Evolutionary conservation across 1,140 invertebrate species (phyloP).

Genomic region (Lucilia sericata): DNA sequence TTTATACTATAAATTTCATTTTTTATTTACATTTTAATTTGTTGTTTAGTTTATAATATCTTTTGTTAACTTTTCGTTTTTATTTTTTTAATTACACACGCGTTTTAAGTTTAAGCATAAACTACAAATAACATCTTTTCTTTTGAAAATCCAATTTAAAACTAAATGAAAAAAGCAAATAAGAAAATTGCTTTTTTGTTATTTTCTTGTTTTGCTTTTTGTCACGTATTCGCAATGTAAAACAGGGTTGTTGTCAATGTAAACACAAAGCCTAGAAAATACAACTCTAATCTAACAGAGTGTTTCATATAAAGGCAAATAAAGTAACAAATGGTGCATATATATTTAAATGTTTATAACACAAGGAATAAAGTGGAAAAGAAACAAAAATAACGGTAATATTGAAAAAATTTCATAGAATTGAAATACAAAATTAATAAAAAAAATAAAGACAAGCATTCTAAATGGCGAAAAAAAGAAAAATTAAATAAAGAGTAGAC

Average conservation of each 20-base stretch:
- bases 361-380: not conserved
- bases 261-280: not conserved
- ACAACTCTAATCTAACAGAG: not conserved
- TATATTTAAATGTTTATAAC: not conserved
- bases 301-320: not conserved
- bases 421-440: too few species aligned
- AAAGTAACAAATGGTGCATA: too few species aligned
- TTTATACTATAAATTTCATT: not conserved
- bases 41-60: not conserved
- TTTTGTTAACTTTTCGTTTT: not conserved
- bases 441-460: too few species aligned
- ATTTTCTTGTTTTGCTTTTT: not conserved
- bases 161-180: conserved; percentile 12
- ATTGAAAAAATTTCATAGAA: too few species aligned
- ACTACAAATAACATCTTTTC: not conserved
- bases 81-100: not conserved
- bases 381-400: too few species aligned
- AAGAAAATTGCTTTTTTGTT: not conserved
- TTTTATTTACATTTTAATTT: not conserved
- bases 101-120: not conserved
- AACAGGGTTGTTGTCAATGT: not conserved
- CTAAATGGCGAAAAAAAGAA: too few species aligned
- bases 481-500: too few species aligned
- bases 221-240: not conserved
- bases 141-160: not conserved